Conservation (phyloP, 2,888 invertebrate genomes). For the Eupithecia tripunctaria region DNA sequence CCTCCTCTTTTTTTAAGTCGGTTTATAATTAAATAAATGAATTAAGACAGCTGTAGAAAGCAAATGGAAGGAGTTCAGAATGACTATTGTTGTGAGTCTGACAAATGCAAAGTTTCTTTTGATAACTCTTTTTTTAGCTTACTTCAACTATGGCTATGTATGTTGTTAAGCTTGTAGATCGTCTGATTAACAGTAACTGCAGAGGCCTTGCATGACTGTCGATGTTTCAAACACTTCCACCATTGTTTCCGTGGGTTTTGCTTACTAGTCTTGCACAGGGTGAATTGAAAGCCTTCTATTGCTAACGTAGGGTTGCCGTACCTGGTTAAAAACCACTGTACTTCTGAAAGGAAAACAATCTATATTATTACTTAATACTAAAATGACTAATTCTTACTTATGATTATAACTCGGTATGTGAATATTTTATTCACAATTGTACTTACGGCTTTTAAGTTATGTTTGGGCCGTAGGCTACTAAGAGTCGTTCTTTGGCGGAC, state of each 20-base stretch:
- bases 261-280: neutral
- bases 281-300: neutral
- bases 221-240: neutral
- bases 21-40: too few species aligned
- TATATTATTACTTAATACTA: too few species aligned
- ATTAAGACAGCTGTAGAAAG: too few species aligned
- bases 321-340: neutral
- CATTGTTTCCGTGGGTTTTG: neutral
- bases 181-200: neutral
- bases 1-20: too few species aligned
- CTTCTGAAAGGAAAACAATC: slow-evolving; percentile 2
- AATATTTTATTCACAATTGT: too few species aligned
- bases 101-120: neutral
- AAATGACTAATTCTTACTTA: too few species aligned
- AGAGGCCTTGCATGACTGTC: neutral
- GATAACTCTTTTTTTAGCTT: neutral
- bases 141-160: neutral
- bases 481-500: too few species aligned
- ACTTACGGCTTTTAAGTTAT: too few species aligned
- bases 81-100: neutral
- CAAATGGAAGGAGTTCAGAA: too few species aligned
- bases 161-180: neutral
- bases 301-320: neutral
- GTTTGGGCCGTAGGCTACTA: too few species aligned
- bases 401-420: too few species aligned